Evolutionary conservation across 2,113 vertebrate genomes (phyloP).

Genomic region (Ovibos moschatus): DNA sequence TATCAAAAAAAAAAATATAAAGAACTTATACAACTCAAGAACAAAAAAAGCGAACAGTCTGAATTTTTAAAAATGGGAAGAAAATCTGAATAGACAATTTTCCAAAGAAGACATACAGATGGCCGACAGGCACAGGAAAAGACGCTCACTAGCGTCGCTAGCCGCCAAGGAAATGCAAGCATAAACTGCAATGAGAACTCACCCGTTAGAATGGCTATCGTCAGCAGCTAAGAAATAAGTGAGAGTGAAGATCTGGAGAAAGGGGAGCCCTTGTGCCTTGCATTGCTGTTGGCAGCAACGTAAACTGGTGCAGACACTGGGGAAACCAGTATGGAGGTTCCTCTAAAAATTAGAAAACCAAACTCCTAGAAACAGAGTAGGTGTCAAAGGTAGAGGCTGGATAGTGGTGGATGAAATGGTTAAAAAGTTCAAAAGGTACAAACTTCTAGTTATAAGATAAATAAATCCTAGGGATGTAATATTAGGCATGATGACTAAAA

Average conservation of each 20-base stretch:
- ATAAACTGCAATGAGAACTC: neutral
- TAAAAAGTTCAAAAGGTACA: neutral
- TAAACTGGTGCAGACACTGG: neutral
- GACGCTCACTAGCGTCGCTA: neutral
- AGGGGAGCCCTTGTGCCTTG: neutral
- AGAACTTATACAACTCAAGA: neutral
- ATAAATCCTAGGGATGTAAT: neutral
- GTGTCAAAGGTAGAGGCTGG: neutral
- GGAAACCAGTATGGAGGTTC: neutral
- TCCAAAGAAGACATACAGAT: neutral
- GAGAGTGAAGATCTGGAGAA: neutral
- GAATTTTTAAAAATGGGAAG: neutral
- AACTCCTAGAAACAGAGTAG: neutral
- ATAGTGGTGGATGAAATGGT: neutral
- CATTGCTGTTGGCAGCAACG: neutral
- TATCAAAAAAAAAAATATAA: neutral
- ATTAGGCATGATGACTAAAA: neutral
- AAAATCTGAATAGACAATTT: neutral
- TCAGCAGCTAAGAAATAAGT: neutral
- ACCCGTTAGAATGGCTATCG: neutral
- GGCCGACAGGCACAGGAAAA: neutral
- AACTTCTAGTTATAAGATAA: neutral
- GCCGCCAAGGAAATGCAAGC: neutral
- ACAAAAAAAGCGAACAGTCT: neutral
- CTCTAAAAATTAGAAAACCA: neutral